Conservation (phyloP, 2,888 invertebrate genomes). For the Cordylochernes scorpioides region DNA sequence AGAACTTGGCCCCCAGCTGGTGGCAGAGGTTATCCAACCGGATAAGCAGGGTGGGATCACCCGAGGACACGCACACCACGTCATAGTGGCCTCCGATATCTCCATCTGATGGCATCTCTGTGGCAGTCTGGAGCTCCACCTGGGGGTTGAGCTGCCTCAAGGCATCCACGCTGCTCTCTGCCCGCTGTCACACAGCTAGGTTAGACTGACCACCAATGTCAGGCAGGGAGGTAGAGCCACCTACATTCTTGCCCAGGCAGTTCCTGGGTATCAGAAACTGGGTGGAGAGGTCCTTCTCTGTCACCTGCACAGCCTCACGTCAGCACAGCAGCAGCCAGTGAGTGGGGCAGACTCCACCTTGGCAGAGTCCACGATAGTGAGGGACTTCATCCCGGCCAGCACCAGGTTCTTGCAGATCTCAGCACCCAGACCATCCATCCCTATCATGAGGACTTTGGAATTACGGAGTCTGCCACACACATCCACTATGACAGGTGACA, state of each 20-base stretch:
- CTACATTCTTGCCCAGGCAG: too few relatives aligned
- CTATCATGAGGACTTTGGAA: conserved; percentile 59
- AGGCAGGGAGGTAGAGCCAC: too few relatives aligned
- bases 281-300: conserved; percentile 1
- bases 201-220: too few relatives aligned
- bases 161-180: conserved; percentile 46
- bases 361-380: conserved; percentile 54
- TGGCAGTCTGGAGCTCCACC: conserved; percentile 40
- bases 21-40: conserved; percentile 8
- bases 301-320: not conserved
- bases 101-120: too few relatives aligned
- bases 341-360: conserved; percentile 12
- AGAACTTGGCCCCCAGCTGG: conserved; percentile 8
- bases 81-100: too few relatives aligned
- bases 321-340: not conserved
- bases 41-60: conserved; percentile 4
- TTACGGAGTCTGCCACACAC: conserved; percentile 38
- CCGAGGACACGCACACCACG: conserved; percentile 9
- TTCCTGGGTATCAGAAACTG: too few relatives aligned
- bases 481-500: too few relatives aligned
- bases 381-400: conserved; percentile 63
- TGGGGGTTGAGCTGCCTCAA: conserved; percentile 72
- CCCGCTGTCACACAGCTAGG: too few relatives aligned
- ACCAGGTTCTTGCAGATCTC: conserved; percentile 82
- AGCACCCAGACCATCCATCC: conserved; percentile 65